These are phyloP conservation scores for Uria aalge DNA, from an alignment of 2,113 vertebrate genomes.

Conservation along the genomic window DNA sequence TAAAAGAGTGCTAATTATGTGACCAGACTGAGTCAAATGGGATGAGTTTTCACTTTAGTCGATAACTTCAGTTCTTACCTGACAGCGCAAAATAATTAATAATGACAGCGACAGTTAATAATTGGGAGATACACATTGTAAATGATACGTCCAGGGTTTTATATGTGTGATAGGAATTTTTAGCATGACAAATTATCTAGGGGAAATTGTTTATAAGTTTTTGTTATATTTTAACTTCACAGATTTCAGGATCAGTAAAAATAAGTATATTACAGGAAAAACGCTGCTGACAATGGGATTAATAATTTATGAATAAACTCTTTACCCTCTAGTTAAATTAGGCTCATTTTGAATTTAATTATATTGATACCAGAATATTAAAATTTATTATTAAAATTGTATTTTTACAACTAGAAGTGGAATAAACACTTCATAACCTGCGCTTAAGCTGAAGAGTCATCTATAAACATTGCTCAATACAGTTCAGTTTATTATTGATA, in stretches of 20 bases:
- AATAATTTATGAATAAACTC: not conserved
- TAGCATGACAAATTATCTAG: not conserved
- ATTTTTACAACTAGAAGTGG: not conserved
- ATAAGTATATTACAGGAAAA: not conserved
- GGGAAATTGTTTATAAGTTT: not conserved
- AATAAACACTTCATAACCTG: not conserved
- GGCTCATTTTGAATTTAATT: not conserved
- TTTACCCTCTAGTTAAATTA: not conserved
- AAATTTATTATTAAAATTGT: not conserved
- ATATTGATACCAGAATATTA: not conserved
- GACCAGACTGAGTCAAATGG: not conserved
- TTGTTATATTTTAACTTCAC: not conserved
- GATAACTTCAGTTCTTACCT: not conserved
- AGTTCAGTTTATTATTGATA: not conserved
- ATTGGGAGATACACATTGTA: not conserved
- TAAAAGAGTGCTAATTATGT: conserved; percentile 21
- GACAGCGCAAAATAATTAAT: not conserved
- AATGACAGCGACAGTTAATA: not conserved
- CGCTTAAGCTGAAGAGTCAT: not conserved
- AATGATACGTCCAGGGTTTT: not conserved
- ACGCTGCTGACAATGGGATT: not conserved
- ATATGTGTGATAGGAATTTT: not conserved
- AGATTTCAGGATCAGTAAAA: not conserved
- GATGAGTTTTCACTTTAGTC: not conserved
- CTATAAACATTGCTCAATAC: not conserved